A percentile compares a stretch with the other conserved stretches of the same genome.
phyloP scores from a whole-genome alignment of 2,797 vertebrate genomes.

The Lutjanus campechanus region DNA sequence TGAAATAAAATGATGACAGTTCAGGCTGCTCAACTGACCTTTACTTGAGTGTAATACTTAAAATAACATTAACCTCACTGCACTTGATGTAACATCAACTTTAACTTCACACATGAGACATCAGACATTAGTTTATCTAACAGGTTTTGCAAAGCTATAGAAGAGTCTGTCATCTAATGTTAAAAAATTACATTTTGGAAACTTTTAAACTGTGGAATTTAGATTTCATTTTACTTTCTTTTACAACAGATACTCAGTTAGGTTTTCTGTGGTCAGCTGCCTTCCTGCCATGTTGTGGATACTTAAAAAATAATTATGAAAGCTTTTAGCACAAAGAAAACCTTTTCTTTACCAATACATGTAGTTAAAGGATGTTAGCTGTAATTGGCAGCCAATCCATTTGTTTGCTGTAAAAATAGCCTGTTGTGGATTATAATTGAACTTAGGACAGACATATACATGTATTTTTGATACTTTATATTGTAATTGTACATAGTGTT shows the following conservation, averaged over 20 bases:
- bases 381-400: too few species aligned
- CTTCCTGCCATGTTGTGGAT: not conserved
- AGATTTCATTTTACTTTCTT: not conserved
- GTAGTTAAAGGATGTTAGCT: too few species aligned
- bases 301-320: not conserved
- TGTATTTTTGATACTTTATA: too few species aligned
- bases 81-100: not conserved
- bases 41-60: not conserved
- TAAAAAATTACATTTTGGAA: not conserved
- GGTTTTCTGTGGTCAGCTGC: not conserved
- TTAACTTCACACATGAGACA: not conserved
- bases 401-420: not conserved
- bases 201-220: not conserved
- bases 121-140: not conserved
- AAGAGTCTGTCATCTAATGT: not conserved
- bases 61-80: not conserved
- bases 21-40: conserved; percentile 30
- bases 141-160: not conserved
- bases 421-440: not conserved
- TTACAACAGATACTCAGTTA: not conserved
- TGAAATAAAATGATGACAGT: conserved; percentile 30
- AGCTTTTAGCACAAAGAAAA: not conserved
- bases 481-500: too few species aligned
- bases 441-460: not conserved
- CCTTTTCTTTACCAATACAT: not conserved